Conservation (phyloP, 2,888 invertebrate genomes). For the Timema podura region DNA sequence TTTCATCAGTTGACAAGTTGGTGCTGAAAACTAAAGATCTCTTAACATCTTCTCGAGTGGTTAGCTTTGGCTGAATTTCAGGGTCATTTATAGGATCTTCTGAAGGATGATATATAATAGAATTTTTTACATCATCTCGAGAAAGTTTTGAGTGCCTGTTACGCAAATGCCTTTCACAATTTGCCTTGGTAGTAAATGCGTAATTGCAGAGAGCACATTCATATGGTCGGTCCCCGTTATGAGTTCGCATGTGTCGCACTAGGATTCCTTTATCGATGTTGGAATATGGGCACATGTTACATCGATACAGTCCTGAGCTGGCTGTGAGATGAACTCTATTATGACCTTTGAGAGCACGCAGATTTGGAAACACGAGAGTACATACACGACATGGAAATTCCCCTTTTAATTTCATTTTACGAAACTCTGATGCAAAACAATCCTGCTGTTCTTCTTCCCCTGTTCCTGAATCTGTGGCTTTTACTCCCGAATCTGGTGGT, state of each 20-base stretch:
- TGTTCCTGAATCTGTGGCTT: conserved; percentile 23
- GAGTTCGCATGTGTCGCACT: conserved; percentile 86
- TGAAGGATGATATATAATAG: conserved; percentile 82
- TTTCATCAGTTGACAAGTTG: not conserved
- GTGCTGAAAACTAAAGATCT: conserved; percentile 22
- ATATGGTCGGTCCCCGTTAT: conserved; percentile 93
- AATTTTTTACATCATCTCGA: conserved; percentile 82
- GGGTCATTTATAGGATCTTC: conserved; percentile 80
- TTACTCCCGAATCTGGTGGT: conserved; percentile 34
- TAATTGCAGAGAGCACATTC: conserved; percentile 94
- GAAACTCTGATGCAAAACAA: conserved; percentile 75
- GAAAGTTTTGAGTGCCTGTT: conserved; percentile 85
- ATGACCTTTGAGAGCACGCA: conserved; percentile 86
- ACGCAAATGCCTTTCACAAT: conserved; percentile 90
- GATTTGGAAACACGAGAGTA: conserved; percentile 78
- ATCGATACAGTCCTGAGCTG: conserved; percentile 75
- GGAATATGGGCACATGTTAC: conserved; percentile 89
- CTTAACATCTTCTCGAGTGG: conserved; percentile 25
- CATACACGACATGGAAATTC: conserved; percentile 91
- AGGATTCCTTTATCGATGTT: conserved; percentile 88
- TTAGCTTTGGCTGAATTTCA: conserved; percentile 17
- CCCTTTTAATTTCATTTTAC: conserved; percentile 84
- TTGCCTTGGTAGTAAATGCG: conserved; percentile 95
- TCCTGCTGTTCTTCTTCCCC: conserved; percentile 62
- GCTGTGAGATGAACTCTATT: conserved; percentile 79